Percentiles rank a stretch among this genome's conserved stretches.
Conservation (phyloP, 2,797 vertebrate genomes). For the Neosalanx taihuensis region DNA sequence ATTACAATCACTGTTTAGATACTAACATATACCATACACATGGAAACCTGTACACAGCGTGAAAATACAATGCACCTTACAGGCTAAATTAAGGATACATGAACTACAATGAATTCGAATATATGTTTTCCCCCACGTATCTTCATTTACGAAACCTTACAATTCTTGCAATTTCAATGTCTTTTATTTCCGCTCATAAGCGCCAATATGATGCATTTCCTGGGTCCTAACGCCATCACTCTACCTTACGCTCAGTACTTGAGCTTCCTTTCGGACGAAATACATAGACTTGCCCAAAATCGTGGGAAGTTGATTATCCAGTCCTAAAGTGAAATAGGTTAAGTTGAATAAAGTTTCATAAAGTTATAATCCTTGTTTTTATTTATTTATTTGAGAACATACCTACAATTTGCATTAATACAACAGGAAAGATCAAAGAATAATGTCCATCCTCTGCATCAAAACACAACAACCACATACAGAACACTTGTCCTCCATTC, state of each 20-base stretch:
- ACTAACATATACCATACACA: not conserved
- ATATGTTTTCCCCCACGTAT: not conserved
- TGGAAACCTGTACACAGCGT: constrained; percentile 1
- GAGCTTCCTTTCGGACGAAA: not conserved
- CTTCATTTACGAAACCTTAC: not conserved
- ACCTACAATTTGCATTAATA: too few species aligned
- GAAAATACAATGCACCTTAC: not conserved
- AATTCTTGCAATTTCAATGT: constrained; percentile 3
- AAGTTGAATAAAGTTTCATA: not conserved
- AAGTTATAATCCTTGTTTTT: not conserved
- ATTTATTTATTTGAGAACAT: too few species aligned
- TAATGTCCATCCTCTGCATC: too few species aligned
- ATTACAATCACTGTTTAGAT: not conserved
- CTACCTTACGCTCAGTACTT: not conserved
- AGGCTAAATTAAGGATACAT: not conserved
- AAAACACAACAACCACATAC: too few species aligned
- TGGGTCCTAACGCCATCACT: constrained; percentile 25
- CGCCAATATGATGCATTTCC: constrained; percentile 6
- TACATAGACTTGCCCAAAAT: not conserved
- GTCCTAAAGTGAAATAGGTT: not conserved
- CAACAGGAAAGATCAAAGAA: too few species aligned
- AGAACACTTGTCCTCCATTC: not conserved
- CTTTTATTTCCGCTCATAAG: not conserved
- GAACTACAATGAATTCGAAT: not conserved
- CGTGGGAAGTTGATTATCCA: not conserved